A percentile compares a stretch with the other conserved stretches of the same genome.
Conservation (phyloP, 2,797 vertebrate species). For the Crossoptilon crossoptilon region DNA sequence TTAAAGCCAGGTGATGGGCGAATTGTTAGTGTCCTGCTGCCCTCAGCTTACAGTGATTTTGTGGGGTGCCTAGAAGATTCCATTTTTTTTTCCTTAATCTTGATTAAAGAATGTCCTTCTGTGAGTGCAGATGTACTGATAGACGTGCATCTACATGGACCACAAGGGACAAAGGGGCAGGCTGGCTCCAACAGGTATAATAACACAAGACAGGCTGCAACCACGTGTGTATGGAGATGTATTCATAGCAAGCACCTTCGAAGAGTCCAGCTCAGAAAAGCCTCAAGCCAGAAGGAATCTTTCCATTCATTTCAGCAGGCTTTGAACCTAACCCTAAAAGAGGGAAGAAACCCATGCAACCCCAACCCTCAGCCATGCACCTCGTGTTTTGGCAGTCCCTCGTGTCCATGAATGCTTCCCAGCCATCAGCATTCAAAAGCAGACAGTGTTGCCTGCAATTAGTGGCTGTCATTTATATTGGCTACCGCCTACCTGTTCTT, state of each 20-base stretch:
- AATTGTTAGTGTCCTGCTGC: background rate
- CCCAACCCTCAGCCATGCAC: background rate
- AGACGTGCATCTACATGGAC: background rate
- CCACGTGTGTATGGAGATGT: background rate
- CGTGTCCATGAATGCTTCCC: background rate
- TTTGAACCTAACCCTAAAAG: background rate
- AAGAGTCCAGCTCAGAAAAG: background rate
- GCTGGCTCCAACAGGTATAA: rapidly evolving
- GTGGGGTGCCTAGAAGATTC: slow-evolving; percentile 22
- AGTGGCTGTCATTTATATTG: background rate
- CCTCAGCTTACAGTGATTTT: background rate
- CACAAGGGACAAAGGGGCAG: background rate
- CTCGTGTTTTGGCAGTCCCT: background rate
- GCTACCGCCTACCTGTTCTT: slow-evolving; percentile 45
- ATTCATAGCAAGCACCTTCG: background rate
- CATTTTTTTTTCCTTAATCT: background rate
- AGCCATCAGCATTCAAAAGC: background rate
- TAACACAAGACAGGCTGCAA: background rate
- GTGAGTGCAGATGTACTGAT: background rate
- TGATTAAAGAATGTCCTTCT: background rate
- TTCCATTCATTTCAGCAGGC: background rate
- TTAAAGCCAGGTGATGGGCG: background rate
- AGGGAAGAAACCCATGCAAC: background rate
- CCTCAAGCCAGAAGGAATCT: background rate
- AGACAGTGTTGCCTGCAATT: slow-evolving; percentile 19